Conservation (phyloP, 2,113 vertebrate genomes). For the Sphyrna mokarran region DNA sequence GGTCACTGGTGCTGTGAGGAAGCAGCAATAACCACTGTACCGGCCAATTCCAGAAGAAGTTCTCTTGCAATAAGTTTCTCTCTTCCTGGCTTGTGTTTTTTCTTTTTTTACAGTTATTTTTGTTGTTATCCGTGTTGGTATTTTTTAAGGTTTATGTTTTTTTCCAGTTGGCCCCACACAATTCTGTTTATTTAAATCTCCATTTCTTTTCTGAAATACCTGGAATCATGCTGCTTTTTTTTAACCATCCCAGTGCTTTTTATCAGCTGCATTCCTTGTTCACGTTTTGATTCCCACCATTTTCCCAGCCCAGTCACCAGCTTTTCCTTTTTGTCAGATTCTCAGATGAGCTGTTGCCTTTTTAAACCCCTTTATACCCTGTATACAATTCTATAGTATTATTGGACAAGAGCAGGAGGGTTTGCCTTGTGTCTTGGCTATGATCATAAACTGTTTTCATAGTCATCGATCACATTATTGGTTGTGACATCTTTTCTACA, state of each 20-base stretch:
- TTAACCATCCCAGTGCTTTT: neutral
- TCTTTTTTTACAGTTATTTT: neutral
- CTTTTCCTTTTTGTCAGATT: neutral
- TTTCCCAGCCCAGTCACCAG: neutral
- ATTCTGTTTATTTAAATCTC: neutral
- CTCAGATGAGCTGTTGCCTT: neutral
- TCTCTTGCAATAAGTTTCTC: neutral
- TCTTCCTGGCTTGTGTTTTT: neutral
- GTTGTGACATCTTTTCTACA: neutral
- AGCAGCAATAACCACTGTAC: no score
- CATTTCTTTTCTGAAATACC: neutral
- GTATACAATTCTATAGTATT: neutral
- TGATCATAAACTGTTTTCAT: neutral
- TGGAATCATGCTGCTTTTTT: neutral
- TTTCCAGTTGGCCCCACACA: neutral
- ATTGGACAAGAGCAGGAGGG: neutral
- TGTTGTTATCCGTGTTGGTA: neutral
- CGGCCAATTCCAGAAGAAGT: neutral
- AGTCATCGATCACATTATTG: neutral
- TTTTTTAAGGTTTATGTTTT: neutral
- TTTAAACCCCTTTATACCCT: neutral
- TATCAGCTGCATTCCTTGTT: neutral
- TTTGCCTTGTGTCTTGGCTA: neutral
- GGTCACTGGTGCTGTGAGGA: no score
- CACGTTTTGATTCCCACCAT: neutral